Evolutionary conservation across 2,797 vertebrate species (phyloP).

Genomic region (Malacoctenus gilli): DNA sequence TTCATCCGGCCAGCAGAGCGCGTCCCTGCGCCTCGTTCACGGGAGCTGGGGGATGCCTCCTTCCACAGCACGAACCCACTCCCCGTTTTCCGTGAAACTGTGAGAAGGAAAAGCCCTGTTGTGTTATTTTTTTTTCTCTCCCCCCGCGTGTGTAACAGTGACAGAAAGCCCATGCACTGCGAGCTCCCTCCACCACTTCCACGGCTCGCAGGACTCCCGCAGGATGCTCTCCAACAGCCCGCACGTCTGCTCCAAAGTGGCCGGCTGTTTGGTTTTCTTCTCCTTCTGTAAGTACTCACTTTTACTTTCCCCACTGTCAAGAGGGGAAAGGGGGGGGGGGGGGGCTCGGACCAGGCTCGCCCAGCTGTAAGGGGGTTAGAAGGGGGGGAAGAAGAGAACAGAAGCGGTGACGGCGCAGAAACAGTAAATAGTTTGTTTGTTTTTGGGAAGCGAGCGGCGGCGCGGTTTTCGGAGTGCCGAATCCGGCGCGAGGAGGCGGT

Average conservation of each 20-base stretch:
- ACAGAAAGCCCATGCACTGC: constrained; percentile 59
- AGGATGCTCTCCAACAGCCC: constrained; percentile 68
- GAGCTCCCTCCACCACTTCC: constrained; percentile 36
- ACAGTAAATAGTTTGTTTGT: constrained; percentile 27
- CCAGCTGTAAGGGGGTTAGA: constrained; percentile 26
- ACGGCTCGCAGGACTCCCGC: constrained; percentile 44
- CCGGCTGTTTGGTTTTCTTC: constrained; percentile 66
- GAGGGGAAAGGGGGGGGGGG: too few relatives aligned
- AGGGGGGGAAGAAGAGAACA: too few relatives aligned
- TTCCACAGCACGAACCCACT: constrained; percentile 51
- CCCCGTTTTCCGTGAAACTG: constrained; percentile 56
- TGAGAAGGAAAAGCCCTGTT: constrained; percentile 53
- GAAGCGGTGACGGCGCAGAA: background rate
- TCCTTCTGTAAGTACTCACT: constrained; percentile 78
- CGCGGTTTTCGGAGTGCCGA: background rate
- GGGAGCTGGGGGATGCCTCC: constrained; percentile 36
- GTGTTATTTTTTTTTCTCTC: constrained; percentile 11
- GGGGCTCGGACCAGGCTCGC: too few relatives aligned
- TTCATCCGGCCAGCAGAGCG: constrained; percentile 71
- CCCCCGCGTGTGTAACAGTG: constrained; percentile 17
- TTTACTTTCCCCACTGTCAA: constrained; percentile 46
- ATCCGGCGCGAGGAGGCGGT: background rate
- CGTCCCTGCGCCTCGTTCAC: constrained; percentile 66
- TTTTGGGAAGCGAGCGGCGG: too few relatives aligned
- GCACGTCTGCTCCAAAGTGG: constrained; percentile 60